Conservation (phyloP, 2,888 invertebrate genomes). For the Drosophila fulvimacula region DNA sequence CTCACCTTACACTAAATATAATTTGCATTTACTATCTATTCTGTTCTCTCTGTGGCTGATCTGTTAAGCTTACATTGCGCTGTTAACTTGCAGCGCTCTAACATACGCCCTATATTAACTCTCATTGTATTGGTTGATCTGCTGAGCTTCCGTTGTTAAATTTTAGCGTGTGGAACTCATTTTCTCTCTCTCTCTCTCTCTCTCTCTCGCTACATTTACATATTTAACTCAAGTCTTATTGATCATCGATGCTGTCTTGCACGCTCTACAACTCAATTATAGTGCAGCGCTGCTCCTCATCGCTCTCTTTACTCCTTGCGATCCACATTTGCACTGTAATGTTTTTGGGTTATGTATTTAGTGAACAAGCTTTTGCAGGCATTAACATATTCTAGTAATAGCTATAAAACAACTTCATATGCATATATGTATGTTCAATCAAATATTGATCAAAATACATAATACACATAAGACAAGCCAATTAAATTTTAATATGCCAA, state of each 20-base stretch:
- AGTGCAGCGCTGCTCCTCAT: background rate
- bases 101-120: background rate
- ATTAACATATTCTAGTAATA: background rate
- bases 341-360: too few relatives aligned
- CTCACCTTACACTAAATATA: background rate
- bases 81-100: background rate
- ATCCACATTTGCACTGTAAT: background rate
- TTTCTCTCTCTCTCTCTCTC: background rate
- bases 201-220: background rate
- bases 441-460: conserved; percentile 20
- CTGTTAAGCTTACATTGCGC: background rate
- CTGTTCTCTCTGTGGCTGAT: background rate
- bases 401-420: background rate
- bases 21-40: background rate
- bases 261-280: background rate
- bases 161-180: background rate
- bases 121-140: background rate
- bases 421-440: background rate
- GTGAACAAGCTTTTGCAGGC: background rate
- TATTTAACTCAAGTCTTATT: background rate
- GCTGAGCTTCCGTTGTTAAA: background rate
- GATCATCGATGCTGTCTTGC: too few relatives aligned
- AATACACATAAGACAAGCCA: conserved; percentile 33
- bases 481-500: conserved; percentile 44
- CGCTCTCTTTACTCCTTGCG: background rate